Base-by-base conservation (phyloP, 2,113 vertebrate genomes). In the Neodon shergylaensis region DNA sequence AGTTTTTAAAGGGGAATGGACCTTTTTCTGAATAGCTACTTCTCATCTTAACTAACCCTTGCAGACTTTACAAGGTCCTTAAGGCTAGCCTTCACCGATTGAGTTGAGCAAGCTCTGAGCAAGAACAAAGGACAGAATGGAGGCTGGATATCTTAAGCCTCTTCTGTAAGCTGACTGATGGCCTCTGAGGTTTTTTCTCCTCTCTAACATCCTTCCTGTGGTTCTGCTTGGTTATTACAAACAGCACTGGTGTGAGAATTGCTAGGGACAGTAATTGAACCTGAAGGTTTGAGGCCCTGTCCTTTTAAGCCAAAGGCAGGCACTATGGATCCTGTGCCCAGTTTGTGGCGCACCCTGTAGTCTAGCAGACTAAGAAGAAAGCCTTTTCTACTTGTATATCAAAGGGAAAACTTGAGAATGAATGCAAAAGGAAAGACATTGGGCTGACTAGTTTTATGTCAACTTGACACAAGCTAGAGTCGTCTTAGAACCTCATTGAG, bases 361-460 rank as follows among this genome's bases (percentile, higher is more conserved):
- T 54, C 44, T 63, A 83, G 66, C 58, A 31, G 42, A 49, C 58
- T 74, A 85, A 61, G 49, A 44, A 77, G 47, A 36, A 52, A 76
- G 39, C 24, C 66, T 22, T 86, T 76, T 49, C 92, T 77, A 61
- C 49, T 84, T 95, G 78, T 72, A 58, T 72, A 47, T 79, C 76
- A 90, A 92, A 44, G n/a, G 88, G 58, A 89, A 95, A 85, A 49
- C 44, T 39, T 58, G 52, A 93, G 39, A 82, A 68, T 42, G 26
- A 49, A 28, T 81, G 8, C 61, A 66, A 63, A 63, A 93, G 14
- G 44, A 77, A 84, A 93, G 76, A 87, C 16, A 24, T 24, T 58
- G 52, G 26, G 22, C 52, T 83, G 24, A 26, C 54, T 16, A 10
- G n/a, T 4, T 39, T 39, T 39, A 16, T 42, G 54, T 83, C 54